Evolutionary conservation across 2,888 invertebrate genomes (phyloP).

Genomic region (Rotaria sp.): DNA sequence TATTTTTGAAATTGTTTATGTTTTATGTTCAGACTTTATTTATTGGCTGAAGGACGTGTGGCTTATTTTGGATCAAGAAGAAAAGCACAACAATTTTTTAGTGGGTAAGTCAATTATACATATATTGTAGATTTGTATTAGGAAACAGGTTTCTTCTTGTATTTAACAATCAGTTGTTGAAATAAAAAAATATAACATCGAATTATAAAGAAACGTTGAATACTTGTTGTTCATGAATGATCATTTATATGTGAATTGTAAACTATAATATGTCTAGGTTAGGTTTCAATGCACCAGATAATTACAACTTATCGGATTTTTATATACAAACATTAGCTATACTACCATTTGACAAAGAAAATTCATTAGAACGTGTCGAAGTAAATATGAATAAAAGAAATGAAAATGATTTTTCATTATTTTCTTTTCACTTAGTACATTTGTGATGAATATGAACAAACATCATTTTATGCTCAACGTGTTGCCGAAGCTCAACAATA

Average conservation of each 20-base stretch:
- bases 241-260: background rate
- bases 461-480: conserved; percentile 11
- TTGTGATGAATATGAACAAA: conserved; percentile 31
- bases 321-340: conserved; percentile 78
- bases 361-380: conserved; percentile 65
- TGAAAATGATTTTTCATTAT: background rate
- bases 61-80: conserved; percentile 70
- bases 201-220: too few relatives aligned
- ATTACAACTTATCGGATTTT: conserved; percentile 87
- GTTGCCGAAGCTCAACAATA: background rate
- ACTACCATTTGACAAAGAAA: conserved; percentile 71
- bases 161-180: too few relatives aligned
- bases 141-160: too few relatives aligned
- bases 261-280: background rate
- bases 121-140: too few relatives aligned
- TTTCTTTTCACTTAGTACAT: background rate
- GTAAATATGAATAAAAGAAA: background rate
- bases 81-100: conserved; percentile 55
- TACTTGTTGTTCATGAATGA: background rate
- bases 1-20: conserved; percentile 30
- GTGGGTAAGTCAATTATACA: conserved; percentile 41
- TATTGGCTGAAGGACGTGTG: conserved; percentile 82
- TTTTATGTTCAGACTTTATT: conserved; percentile 52
- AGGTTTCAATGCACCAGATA: conserved; percentile 62
- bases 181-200: too few relatives aligned